A percentile compares a stretch with the other conserved stretches of the same genome.
Conservation (phyloP, 2,113 vertebrate genomes). For the Actinemys pallida region DNA sequence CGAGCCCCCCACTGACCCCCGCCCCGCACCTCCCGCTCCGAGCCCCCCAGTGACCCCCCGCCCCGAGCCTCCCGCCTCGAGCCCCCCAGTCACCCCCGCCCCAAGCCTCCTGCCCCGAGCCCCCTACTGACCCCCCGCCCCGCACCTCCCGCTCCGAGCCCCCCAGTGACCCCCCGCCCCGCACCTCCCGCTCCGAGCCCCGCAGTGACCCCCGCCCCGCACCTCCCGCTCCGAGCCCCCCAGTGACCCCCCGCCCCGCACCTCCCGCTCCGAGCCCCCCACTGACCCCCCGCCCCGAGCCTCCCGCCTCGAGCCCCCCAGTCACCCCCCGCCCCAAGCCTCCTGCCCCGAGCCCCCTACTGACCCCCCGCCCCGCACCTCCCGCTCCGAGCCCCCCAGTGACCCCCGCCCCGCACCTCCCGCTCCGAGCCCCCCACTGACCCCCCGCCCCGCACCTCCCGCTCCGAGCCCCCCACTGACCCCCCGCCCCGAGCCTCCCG, state of each 20-base stretch:
- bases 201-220: too few species aligned
- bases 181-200: neutral
- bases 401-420: neutral
- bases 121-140: too few species aligned
- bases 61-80: neutral
- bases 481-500: too few species aligned
- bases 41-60: neutral
- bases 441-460: too few species aligned
- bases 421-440: too few species aligned
- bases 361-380: too few species aligned
- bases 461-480: neutral
- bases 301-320: neutral
- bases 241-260: neutral
- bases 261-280: neutral
- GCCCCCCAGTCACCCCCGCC: too few species aligned
- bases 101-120: too few species aligned
- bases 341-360: neutral
- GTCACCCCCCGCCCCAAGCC: rapidly evolving
- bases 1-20: neutral
- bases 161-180: rapidly evolving
- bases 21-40: rapidly evolving
- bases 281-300: too few species aligned
- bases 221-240: too few species aligned
- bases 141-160: too few species aligned
- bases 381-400: neutral